Base-by-base conservation (phyloP, 2,797 vertebrate genomes). In the Squalus acanthias region DNA sequence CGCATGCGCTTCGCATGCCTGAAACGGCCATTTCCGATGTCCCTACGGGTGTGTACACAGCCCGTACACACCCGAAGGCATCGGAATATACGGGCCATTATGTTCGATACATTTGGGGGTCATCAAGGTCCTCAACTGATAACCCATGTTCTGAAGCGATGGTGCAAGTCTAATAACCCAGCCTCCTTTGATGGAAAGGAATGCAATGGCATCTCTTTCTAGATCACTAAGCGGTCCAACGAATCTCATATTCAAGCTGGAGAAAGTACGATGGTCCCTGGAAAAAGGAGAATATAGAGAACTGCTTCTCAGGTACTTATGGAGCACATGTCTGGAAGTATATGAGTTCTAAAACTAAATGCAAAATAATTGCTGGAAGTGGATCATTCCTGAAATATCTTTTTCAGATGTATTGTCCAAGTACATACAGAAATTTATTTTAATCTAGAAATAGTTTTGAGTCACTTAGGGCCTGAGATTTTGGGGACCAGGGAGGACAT, bases 271-370 rank as follows among this genome's bases (percentile, higher is more conserved):
- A 98, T 0, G 89, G 97, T 33, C 98, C 98, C 65, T 98, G 98
- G 98, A 82, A 82, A 82, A 82, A 82, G 10, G n/a, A 82, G 76
- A 96, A 97, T 53, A 89, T 95, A 74, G 97, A 96, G 7, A 98
- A 97, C 0, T 97, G 0, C 24, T 98, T 98, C 97, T 98, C 97
- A 26, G 1, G 97, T 26, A 98, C 98, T 57, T 98, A 98, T 0
- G 98, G 97, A 0, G 97, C 98, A 96, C 98, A 98, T 94, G 96
- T 98, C 76, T 98, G 98, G 98, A 98, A 98, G 96, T 97, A 97
- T 96, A 98, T 98, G 98, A 98, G 98, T 96, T 24, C 24, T 17
- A 97, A 39, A 0, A 46, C 97, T 82, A 95, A 94, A 76, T 97
- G 93, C 93, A 74, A 74, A 0, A 97, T 98, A 96, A 96, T 97